Evolutionary conservation across 2,797 vertebrate genomes (phyloP), one percentile per base, ranked within the genome.

Genomic region (Orestias chungarensis): DNA sequence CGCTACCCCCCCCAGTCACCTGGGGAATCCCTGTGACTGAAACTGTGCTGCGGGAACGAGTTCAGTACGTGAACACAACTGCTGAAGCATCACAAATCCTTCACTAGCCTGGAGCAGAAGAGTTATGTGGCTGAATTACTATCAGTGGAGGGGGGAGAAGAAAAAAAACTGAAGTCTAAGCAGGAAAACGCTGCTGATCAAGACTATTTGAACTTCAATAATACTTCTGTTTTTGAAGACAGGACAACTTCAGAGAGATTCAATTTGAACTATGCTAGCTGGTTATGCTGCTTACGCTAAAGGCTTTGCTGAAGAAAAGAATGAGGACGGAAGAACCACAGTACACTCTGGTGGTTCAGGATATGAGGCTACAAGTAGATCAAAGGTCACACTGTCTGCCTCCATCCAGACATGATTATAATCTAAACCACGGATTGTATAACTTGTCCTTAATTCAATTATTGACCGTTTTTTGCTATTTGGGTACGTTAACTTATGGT

Each of bases 281-380:
- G 5, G 50, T 7, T 62, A 29, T 64, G 35, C 61, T 33, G 40
- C 15, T 81, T 55, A 18, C 20, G 43, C 15, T 40, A 38, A 73
- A 17, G 4, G 35, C 43, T 15, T 62, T 2, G 59, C 38, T n/a
- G 46, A 73, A 81, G 40, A 59, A 68, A 71, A 42, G 11, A 70
- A 64, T 44, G 33, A 66, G 44, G 73, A 78, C 54, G 55, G 61
- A 83, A 68, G 83, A 75, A 73, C 91, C 85, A 91, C 83, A 90
- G 88, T 88, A 89, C 91, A 79, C 92, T 88, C 92, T 92, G 85
- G 89, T 92, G 92, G 92, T 75, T 68, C 69, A 66, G 72, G 44
- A 75, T 47, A 80, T 38, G 42, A 87, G 67, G 44, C 49, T 57
- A 80, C 47, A 82, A 73, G 20, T 68, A 68, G 71, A 79, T 46